Evolutionary conservation across 2,888 invertebrate genomes (phyloP), one percentile per base, ranked within the genome.

Genomic region (Platycheirus rosarum): DNA sequence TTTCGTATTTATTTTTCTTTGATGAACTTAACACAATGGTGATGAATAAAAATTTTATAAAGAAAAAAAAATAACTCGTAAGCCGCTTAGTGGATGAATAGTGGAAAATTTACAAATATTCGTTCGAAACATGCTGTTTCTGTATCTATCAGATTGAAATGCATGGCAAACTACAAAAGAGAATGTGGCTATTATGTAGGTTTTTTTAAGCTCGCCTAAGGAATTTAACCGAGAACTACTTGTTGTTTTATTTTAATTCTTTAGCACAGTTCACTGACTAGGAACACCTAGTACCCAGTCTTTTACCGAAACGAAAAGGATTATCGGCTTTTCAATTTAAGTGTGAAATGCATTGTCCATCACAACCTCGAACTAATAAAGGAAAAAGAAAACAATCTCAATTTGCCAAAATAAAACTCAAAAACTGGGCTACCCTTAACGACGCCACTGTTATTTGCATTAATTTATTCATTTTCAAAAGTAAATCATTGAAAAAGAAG

Each of bases 81-180:
- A 60, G 60, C 60, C 44, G 60, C 26, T 60, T 57, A 57, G 35
- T 60, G 2, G 44, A 16, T 29, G 44, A 57, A 53, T 53, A 32
- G n/a, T 16, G 18, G 29, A 60, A 40, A 40, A 4, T 35, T 11
- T n/a, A 9, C 35, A 35, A 7, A 11, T 11, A 35, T 13, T 40
- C 37, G 6, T 40, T 40, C 37, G 6, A 5, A 13, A 3, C 37
- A 32, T 8, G 29, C 29, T 32, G 8, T 1, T 1, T 5, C 6
- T 7, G 8, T 7, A 40, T 40, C 13, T 40, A 40, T 40, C 37
- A 40, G 37, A 40, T 13, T 40, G 37, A 40, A 40, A 13, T 13
- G 37, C 4, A 40, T n/a, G n/a, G n/a, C n/a, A n/a, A n/a, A 40
- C 37, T 35, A n/a, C n/a, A 35, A 5, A 35, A 35, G 35, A n/a